Conservation (phyloP, 2,888 invertebrate species). For the Trichopoda pennipes region DNA sequence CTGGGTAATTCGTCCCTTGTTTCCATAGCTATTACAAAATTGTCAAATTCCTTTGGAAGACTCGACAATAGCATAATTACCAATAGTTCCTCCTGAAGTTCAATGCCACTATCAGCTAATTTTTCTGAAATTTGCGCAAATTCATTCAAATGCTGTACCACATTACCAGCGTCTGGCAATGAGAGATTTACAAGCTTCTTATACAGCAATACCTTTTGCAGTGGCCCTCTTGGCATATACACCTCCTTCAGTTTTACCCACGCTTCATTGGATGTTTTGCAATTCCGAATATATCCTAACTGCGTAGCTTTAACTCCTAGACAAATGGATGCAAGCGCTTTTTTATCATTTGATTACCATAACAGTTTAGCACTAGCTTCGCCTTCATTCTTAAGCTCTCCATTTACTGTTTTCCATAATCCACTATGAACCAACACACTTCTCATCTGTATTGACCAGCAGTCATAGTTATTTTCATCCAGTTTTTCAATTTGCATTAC, state of each 20-base stretch:
- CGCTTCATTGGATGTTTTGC: constrained; percentile 46
- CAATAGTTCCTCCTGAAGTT: constrained; percentile 50
- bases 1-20: constrained; percentile 40
- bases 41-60: constrained; percentile 21
- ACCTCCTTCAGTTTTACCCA: constrained; percentile 50
- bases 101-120: constrained; percentile 16
- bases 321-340: constrained; percentile 22
- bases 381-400: too few relatives aligned
- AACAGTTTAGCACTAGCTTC: too few relatives aligned
- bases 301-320: constrained; percentile 29
- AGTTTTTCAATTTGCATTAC: too few relatives aligned
- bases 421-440: too few relatives aligned
- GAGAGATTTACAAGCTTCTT: constrained; percentile 25
- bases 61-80: constrained; percentile 29
- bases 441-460: too few relatives aligned
- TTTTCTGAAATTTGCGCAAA: constrained; percentile 31
- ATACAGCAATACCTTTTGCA: constrained; percentile 44
- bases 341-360: constrained; percentile 10
- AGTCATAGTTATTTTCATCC: too few relatives aligned
- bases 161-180: constrained; percentile 4
- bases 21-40: constrained; percentile 30
- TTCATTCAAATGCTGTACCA: constrained; percentile 31
- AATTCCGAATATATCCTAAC: constrained; percentile 42
- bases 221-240: constrained; percentile 45
- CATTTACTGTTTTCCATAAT: too few relatives aligned